Conservation (phyloP, 2,888 invertebrate species). For the Netelia melanura region DNA sequence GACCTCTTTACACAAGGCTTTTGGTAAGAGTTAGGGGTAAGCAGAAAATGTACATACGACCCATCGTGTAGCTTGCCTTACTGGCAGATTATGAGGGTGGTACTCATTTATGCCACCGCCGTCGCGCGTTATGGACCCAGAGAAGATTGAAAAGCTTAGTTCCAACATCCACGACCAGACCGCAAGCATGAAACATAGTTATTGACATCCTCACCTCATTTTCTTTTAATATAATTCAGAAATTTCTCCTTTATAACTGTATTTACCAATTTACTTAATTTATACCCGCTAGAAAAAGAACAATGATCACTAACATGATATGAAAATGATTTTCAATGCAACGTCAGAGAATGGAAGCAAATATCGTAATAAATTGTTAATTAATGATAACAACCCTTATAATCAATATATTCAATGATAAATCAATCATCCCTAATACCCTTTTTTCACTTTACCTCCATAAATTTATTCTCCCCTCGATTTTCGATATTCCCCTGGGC, state of each 20-base stretch:
- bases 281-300: no score
- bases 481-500: neutral
- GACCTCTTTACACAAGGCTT: constrained; percentile 20
- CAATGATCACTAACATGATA: no score
- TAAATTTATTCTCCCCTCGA: neutral
- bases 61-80: neutral
- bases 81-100: constrained; percentile 33
- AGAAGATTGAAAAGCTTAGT: constrained; percentile 44
- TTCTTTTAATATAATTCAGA: neutral
- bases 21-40: neutral
- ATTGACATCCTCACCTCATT: constrained; percentile 15
- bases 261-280: no score
- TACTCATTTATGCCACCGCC: constrained; percentile 40
- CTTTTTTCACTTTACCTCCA: neutral
- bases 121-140: constrained; percentile 36
- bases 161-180: neutral
- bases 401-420: neutral
- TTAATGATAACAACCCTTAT: neutral
- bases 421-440: neutral
- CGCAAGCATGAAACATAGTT: constrained; percentile 36
- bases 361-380: no score
- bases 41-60: neutral
- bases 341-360: no score
- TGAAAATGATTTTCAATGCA: no score
- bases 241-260: no score